Conservation (phyloP, 1,140 invertebrate genomes). For the Alviniconcha marisindica region DNA sequence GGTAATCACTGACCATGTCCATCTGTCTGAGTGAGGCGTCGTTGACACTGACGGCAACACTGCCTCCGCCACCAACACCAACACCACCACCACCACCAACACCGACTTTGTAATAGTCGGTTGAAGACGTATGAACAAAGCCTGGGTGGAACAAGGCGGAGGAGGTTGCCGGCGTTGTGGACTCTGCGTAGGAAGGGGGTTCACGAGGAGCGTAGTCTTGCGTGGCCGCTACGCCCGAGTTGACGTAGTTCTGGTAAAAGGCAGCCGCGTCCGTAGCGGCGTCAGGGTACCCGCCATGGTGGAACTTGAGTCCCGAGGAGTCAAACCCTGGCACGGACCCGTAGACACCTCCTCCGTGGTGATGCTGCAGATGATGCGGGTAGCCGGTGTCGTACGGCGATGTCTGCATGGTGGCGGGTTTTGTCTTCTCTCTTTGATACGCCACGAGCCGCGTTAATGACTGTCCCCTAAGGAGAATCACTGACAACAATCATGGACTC, state of each 20-base stretch:
- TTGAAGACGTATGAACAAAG: constrained; percentile 53
- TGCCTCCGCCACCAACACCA: constrained; percentile 41
- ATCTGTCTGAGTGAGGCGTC: background rate
- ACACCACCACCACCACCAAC: constrained; percentile 25
- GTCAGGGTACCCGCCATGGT: constrained; percentile 59
- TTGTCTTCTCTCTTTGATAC: background rate
- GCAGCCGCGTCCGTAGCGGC: constrained; percentile 40
- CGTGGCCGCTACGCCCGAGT: constrained; percentile 34
- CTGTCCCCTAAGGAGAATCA: no score
- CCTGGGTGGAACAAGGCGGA: constrained; percentile 53
- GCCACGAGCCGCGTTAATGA: background rate
- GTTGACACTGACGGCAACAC: constrained; percentile 24
- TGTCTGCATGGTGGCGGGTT: constrained; percentile 49
- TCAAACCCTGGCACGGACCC: constrained; percentile 53
- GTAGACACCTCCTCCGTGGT: constrained; percentile 47
- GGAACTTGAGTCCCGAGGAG: constrained; percentile 55
- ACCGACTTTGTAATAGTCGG: constrained; percentile 59
- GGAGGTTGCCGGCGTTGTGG: constrained; percentile 36
- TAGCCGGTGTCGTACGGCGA: constrained; percentile 54
- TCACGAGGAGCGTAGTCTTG: constrained; percentile 58
- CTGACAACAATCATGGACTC: background rate
- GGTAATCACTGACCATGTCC: constrained; percentile 21
- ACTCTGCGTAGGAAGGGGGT: constrained; percentile 64
- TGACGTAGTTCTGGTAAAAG: constrained; percentile 56
- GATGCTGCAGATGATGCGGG: constrained; percentile 41